Evolutionary conservation across 2,888 invertebrate species (phyloP).

Genomic region (Rutpela maculata): DNA sequence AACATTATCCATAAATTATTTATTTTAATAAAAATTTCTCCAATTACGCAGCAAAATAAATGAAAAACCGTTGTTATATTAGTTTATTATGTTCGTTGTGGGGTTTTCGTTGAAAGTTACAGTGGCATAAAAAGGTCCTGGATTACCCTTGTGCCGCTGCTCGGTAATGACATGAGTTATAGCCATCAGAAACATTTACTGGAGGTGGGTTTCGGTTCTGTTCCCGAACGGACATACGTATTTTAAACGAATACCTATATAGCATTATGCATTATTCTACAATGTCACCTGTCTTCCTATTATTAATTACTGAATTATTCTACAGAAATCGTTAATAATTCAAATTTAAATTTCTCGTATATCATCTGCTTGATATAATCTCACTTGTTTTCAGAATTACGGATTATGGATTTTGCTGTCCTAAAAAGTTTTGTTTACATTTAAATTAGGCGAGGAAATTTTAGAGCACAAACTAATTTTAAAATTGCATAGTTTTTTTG

Average conservation of each 20-base stretch:
- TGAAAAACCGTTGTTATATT: slow-evolving; percentile 49
- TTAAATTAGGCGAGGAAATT: background rate
- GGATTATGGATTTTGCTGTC: background rate
- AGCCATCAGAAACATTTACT: slow-evolving; percentile 72
- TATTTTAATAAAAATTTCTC: slow-evolving; percentile 18
- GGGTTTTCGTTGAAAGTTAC: slow-evolving; percentile 57
- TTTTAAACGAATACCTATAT: slow-evolving; percentile 60
- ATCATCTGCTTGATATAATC: slow-evolving; percentile 17
- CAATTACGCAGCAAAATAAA: slow-evolving; percentile 39
- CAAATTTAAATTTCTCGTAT: slow-evolving; percentile 25
- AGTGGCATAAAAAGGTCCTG: slow-evolving; percentile 64
- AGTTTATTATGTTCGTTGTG: slow-evolving; percentile 54
- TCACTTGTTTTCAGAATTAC: slow-evolving; percentile 6
- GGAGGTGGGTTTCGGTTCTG: slow-evolving; percentile 63
- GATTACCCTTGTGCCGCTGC: slow-evolving; percentile 62
- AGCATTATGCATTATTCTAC: slow-evolving; percentile 59
- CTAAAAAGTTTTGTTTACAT: background rate
- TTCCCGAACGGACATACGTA: slow-evolving; percentile 59
- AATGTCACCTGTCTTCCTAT: slow-evolving; percentile 61
- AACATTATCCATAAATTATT: slow-evolving; percentile 21
- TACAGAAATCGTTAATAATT: slow-evolving; percentile 36
- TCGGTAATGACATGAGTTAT: slow-evolving; percentile 70
- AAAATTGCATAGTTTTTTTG: too few relatives aligned
- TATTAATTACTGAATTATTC: slow-evolving; percentile 54
- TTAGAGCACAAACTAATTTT: background rate